phyloP scores from a whole-genome alignment of 2,113 vertebrate species.

The Cyanoderma ruficeps region DNA sequence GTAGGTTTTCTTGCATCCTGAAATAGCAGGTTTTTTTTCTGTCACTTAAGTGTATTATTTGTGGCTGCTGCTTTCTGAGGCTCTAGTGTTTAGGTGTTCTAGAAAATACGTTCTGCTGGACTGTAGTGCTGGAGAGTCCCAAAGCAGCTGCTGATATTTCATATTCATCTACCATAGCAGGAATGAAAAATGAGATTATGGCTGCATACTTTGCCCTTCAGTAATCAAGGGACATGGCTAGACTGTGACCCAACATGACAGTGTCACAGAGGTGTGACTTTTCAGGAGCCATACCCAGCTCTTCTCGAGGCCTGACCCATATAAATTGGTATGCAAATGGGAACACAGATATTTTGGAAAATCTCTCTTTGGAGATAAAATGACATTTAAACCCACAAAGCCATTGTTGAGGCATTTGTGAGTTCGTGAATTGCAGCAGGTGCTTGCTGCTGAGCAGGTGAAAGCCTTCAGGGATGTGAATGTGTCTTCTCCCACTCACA shows the following conservation, averaged over 20 bases:
- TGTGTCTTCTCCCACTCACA: not conserved
- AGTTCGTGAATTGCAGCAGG: not conserved
- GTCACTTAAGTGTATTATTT: not conserved
- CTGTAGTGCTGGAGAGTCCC: not conserved
- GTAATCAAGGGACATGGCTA: not conserved
- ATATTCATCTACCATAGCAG: not conserved
- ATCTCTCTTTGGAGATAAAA: not conserved
- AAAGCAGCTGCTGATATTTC: constrained; percentile 29
- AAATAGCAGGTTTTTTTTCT: not conserved
- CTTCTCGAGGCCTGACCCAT: not conserved
- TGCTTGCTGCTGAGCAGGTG: not conserved
- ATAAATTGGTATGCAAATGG: not conserved
- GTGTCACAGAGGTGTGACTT: not conserved
- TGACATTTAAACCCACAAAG: not conserved
- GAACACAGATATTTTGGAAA: not conserved
- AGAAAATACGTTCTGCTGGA: not conserved
- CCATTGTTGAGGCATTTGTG: not conserved
- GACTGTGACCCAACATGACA: not conserved
- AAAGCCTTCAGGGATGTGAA: not conserved
- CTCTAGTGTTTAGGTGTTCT: not conserved
- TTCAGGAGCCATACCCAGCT: not conserved
- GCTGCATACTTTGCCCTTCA: not conserved
- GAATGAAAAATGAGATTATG: constrained; percentile 33
- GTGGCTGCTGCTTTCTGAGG: not conserved
- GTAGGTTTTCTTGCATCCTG: not conserved